Evolutionary conservation across 2,888 invertebrate species (phyloP).

Genomic region (Galerucella nymphaeae): DNA sequence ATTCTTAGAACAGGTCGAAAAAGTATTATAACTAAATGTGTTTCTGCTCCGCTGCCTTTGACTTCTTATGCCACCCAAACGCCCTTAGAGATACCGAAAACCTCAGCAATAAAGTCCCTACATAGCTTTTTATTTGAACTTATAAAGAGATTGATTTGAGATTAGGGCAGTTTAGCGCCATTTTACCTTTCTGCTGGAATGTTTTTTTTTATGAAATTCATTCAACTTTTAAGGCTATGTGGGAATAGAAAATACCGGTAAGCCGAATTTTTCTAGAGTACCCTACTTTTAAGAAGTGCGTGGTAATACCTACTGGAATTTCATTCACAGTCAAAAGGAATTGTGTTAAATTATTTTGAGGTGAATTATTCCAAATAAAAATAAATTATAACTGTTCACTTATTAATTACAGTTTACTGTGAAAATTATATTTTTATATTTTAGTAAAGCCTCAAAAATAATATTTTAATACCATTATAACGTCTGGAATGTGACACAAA

Average conservation of each 20-base stretch:
- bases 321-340: background rate
- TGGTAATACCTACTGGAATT: background rate
- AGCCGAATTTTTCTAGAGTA: slow-evolving; percentile 29
- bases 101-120: slow-evolving; percentile 42
- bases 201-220: slow-evolving; percentile 32
- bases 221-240: slow-evolving; percentile 28
- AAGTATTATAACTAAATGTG: slow-evolving; percentile 45
- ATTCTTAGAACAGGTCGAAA: slow-evolving; percentile 47
- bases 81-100: slow-evolving; percentile 46
- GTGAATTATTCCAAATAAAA: no score
- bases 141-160: slow-evolving; percentile 43
- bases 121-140: slow-evolving; percentile 36
- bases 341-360: background rate
- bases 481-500: no score
- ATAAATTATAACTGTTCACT: no score
- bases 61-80: slow-evolving; percentile 46
- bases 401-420: no score
- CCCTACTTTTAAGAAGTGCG: slow-evolving; percentile 11
- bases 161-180: slow-evolving; percentile 43
- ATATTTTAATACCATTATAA: no score
- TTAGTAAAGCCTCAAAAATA: no score
- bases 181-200: slow-evolving; percentile 33
- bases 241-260: slow-evolving; percentile 34
- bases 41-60: slow-evolving; percentile 45
- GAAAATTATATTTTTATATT: no score